phyloP scores from a whole-genome alignment of 1,140 invertebrate species.

The Potamilus streckersoni region DNA sequence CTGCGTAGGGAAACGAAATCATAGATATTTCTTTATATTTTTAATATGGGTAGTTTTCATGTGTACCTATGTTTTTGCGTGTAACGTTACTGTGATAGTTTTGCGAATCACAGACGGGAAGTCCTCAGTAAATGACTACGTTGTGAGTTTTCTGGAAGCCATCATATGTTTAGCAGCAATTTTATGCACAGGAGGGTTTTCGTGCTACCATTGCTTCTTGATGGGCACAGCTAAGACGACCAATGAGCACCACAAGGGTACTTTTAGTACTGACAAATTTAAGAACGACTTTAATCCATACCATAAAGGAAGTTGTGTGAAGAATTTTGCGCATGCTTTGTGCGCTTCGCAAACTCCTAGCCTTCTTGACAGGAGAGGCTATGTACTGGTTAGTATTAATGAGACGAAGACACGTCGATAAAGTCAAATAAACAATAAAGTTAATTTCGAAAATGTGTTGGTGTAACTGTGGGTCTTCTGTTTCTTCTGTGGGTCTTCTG shows the following conservation, averaged over 20 bases:
- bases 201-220: constrained; percentile 26
- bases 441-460: too few relatives aligned
- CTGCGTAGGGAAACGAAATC: constrained; percentile 28
- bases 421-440: too few relatives aligned
- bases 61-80: constrained; percentile 26
- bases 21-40: constrained; percentile 29
- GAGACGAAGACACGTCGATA: too few relatives aligned
- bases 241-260: constrained; percentile 26
- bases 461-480: too few relatives aligned
- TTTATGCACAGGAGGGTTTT: constrained; percentile 17
- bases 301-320: constrained; percentile 22
- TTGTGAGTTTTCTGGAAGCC: constrained; percentile 23
- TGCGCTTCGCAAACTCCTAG: constrained; percentile 17
- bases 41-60: constrained; percentile 17
- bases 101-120: constrained; percentile 12
- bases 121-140: constrained; percentile 21
- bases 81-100: constrained; percentile 27
- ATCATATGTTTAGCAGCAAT: constrained; percentile 24
- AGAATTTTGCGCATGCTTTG: constrained; percentile 22
- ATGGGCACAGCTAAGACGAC: constrained; percentile 20
- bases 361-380: constrained; percentile 26
- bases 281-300: constrained; percentile 24
- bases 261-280: constrained; percentile 19
- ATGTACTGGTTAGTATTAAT: neutral
- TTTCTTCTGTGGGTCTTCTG: too few relatives aligned